Base-by-base conservation (phyloP, 1,140 invertebrate genomes). In the Cotesia glomerata region DNA sequence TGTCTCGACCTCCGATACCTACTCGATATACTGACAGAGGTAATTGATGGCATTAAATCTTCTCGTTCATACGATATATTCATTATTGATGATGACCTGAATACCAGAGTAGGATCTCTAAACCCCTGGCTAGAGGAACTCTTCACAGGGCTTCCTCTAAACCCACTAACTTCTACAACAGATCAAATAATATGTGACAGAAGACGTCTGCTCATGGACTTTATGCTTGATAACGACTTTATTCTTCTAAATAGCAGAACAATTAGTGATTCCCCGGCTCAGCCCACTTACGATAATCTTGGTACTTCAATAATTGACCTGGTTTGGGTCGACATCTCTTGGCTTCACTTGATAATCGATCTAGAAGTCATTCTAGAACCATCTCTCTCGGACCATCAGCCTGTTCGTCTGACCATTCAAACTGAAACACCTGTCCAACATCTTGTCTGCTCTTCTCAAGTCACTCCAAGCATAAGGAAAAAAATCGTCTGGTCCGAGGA, bases 151-250 rank as follows among this genome's bases (percentile, higher is more conserved):
- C 36, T 34, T n/a, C 13, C 26, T 14, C 16, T 71, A 26, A 39
- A 49, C 45, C 36, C 62, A 9, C 36, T 35, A 18, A 36, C 62
- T 14, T 14, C n/a, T 8, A 45, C 56, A 26, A 62, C 13, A 5
- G 69, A 71, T 71, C 18, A 14, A 11, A 4, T 49, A 16, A 35
- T 61, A 5, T 35, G 45, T 16, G 4, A 49, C n/a, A 71, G 69
- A 61, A 58, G 69, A 39, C 51, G 11, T 35, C n/a, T 62, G 8
- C 14, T 63, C 58, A 34, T 54, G 7, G 69, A 71, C 5, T 71
- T 71, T 36, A 71, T 71, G 69, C 26, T 32, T 35, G 39, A 7
- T 4, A 71, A 71, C 69, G 36, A 49, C 51, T 71, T 71, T n/a
- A 11, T 63, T 4, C 16, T 71, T 11, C 7, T 71, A 3, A 71